phyloP scores from a whole-genome alignment of 1,140 invertebrate species.

The Eupristina koningsbergeri region DNA sequence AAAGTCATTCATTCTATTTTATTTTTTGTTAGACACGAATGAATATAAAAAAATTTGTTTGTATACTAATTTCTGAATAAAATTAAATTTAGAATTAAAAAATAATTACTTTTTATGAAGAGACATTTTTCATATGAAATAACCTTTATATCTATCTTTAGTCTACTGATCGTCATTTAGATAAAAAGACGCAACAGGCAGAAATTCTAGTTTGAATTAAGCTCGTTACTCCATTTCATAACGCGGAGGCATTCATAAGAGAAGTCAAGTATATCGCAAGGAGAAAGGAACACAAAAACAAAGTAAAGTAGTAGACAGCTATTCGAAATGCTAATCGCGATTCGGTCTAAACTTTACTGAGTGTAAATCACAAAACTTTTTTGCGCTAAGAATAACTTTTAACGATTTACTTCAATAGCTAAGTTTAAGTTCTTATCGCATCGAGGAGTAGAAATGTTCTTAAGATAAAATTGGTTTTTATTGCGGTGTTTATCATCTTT shows the following conservation, averaged over 20 bases:
- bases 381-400: background rate
- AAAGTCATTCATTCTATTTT: no score
- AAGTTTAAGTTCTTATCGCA: constrained; percentile 10
- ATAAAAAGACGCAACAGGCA: constrained; percentile 20
- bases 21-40: no score
- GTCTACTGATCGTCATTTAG: background rate
- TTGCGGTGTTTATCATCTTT: background rate
- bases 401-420: constrained; percentile 1
- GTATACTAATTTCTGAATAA: no score
- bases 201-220: background rate
- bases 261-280: background rate
- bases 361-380: constrained; percentile 16
- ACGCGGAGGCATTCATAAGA: no score
- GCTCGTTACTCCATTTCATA: background rate
- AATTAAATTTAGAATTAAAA: no score
- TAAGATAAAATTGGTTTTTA: constrained; percentile 1
- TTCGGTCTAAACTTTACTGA: background rate
- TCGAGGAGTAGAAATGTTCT: background rate
- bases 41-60: no score
- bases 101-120: no score
- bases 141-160: background rate
- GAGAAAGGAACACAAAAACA: constrained; percentile 1
- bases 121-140: no score
- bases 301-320: background rate
- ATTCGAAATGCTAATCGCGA: constrained; percentile 31